A percentile compares a stretch with the other conserved stretches of the same genome.
These are phyloP conservation scores for Drosophila nigromelanica DNA, from an alignment of 1,140 invertebrate genomes.

Conservation along the genomic window DNA sequence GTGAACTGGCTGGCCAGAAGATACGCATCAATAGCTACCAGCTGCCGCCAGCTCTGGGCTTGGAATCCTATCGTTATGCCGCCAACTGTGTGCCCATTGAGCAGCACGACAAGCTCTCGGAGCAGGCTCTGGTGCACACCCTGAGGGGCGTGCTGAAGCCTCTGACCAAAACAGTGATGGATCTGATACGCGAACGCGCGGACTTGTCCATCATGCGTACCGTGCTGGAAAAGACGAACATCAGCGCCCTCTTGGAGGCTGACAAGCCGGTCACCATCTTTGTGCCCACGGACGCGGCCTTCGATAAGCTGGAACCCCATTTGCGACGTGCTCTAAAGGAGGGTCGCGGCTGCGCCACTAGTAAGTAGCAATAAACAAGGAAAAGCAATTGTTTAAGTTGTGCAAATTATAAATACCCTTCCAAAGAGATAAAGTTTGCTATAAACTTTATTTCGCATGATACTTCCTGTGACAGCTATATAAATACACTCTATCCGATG, in stretches of 20 bases:
- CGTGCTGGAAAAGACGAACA: conserved; percentile 79
- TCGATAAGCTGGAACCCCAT: conserved; percentile 84
- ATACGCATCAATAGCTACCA: conserved; percentile 87
- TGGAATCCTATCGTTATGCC: conserved; percentile 81
- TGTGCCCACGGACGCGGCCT: conserved; percentile 88
- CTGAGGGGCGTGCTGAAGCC: conserved; percentile 87
- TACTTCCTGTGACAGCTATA: too few relatives aligned
- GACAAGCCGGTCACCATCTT: conserved; percentile 87
- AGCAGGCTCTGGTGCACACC: conserved; percentile 89
- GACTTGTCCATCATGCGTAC: conserved; percentile 82
- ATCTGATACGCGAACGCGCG: conserved; percentile 83
- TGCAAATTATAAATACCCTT: too few relatives aligned
- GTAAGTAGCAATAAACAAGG: conserved; percentile 70
- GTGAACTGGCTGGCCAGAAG: conserved; percentile 84
- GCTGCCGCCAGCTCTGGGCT: conserved; percentile 78
- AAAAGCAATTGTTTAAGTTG: too few relatives aligned
- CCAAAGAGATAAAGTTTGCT: too few relatives aligned
- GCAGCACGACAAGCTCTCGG: conserved; percentile 85
- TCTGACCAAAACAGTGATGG: conserved; percentile 82
- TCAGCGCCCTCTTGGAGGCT: conserved; percentile 83
- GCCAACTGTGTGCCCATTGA: conserved; percentile 85
- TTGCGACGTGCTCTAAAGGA: conserved; percentile 83
- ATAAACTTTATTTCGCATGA: too few relatives aligned
- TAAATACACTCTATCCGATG: too few relatives aligned
- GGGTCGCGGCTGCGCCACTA: conserved; percentile 85